phyloP scores from a whole-genome alignment of 2,113 vertebrate genomes.

The Centrocercus urophasianus region DNA sequence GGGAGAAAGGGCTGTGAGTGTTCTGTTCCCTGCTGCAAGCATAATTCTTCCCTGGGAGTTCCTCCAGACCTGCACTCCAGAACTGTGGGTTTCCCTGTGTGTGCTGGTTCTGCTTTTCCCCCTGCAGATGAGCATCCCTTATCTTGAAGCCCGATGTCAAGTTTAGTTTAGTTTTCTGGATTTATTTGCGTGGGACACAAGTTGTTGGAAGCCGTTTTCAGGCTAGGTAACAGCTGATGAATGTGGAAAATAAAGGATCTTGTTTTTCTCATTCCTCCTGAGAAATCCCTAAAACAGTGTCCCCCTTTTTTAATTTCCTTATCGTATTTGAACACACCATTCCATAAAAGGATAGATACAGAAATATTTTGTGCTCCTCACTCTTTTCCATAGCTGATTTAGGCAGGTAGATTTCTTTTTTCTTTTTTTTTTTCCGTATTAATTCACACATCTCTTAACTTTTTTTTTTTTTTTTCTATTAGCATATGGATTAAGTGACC shows the following conservation, averaged over 20 bases:
- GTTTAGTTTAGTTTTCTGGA: constrained; percentile 12
- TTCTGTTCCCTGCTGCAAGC: neutral
- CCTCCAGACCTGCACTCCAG: neutral
- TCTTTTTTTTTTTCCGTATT: neutral
- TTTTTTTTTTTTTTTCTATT: neutral
- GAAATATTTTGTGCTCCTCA: neutral
- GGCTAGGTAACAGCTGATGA: constrained; percentile 49
- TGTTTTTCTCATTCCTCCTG: constrained; percentile 43
- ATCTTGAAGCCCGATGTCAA: neutral
- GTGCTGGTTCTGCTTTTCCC: neutral
- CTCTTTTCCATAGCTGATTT: neutral
- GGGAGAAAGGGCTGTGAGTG: neutral
- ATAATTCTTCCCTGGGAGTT: neutral
- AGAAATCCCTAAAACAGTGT: constrained; percentile 34
- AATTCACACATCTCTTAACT: neutral
- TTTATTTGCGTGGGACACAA: neutral
- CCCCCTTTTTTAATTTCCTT: neutral
- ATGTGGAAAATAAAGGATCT: constrained; percentile 21
- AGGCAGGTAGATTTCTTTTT: neutral
- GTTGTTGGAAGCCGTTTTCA: constrained; percentile 11
- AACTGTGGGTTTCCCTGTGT: neutral
- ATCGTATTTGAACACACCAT: neutral
- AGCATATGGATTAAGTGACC: constrained; percentile 80
- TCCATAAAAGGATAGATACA: neutral
- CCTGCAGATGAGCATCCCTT: neutral